Evolutionary conservation across 2,797 vertebrate species (phyloP), one percentile per base, ranked within the genome.

Genomic region (Sebastes variabilis): DNA sequence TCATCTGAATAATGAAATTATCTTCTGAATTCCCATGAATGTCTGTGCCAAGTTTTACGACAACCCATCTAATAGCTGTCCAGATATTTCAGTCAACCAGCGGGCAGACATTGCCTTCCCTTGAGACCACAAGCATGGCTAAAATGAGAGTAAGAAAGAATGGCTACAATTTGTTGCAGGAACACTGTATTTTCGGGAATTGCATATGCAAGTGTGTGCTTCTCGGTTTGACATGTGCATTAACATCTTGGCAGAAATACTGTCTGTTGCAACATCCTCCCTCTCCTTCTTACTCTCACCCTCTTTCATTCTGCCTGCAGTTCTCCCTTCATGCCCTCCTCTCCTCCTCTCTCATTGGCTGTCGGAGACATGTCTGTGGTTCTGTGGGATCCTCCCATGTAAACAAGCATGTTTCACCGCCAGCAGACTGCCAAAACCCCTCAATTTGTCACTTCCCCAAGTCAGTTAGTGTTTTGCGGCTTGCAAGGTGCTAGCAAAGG

Each of bases 391-490:
- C 92, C 88, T 92, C 91, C 92, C 87, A 88, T 90, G 88, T 94
- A 95, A 94, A 95, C 93, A 93, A 87, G 68, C 86, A 42, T 80
- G 86, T 89, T 92, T 93, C 82, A 93, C 93, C 85, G 24, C 89
- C 89, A 90, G 85, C 82, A 79, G 38, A 66, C 90, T 93, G 89
- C 89, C 90, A 90, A 96, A 93, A 93, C 90, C 91, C 81, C 90
- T 89, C 90, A 94, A 95, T 95, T 96, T 95, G 94, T 95, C 92
- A 92, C 90, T 89, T 91, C 75, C 81, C 86, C 65, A 77, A 91
- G 88, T 91, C 75, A 86, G 87, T 89, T 85, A 84, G 91, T 93
- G 90, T 90, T 94, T 89, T 94, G 94, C 67, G 92, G 93, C 87
- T 86, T 91, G 79, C 83, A 94, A 96, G 95, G 95, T 95, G 93